These are phyloP conservation scores for Drosophila borealis DNA, from an alignment of 2,888 invertebrate species.

Conservation along the genomic window DNA sequence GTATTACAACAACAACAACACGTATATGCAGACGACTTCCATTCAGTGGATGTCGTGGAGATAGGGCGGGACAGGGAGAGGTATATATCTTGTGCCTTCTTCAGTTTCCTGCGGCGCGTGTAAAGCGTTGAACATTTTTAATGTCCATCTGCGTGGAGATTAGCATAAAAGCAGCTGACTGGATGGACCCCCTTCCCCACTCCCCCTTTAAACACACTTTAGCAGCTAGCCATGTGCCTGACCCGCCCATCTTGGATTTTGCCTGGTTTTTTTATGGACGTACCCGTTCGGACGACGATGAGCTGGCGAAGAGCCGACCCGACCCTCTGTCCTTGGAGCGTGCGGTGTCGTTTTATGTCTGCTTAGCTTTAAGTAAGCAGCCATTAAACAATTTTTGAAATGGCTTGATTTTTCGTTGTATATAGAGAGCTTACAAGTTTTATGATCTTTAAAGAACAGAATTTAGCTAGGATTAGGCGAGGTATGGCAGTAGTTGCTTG, in stretches of 20 bases:
- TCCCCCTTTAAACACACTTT: not conserved
- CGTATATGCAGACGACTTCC: constrained; percentile 22
- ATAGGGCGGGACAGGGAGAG: not conserved
- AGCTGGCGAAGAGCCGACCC: not conserved
- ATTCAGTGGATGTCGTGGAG: not conserved
- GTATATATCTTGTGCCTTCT: constrained; percentile 4
- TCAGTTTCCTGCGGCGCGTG: constrained; percentile 54
- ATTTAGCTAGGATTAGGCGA: constrained; percentile 30
- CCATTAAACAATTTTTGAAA: constrained; percentile 57
- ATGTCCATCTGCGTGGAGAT: constrained; percentile 72
- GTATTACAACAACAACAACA: constrained; percentile 58
- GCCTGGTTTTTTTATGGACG: constrained; percentile 27
- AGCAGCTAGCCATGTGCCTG: not conserved
- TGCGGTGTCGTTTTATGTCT: constrained; percentile 55
- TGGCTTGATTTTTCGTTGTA: constrained; percentile 51
- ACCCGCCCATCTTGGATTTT: constrained; percentile 1
- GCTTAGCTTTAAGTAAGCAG: constrained; percentile 54
- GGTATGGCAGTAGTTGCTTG: constrained; percentile 3
- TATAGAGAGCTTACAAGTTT: constrained; percentile 47
- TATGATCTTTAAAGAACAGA: constrained; percentile 39
- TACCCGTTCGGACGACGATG: not conserved
- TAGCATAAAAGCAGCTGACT: constrained; percentile 66
- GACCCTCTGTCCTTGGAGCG: constrained; percentile 18
- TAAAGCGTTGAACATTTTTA: constrained; percentile 68
- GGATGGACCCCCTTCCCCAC: not conserved